Percentiles rank a stretch among this genome's conserved stretches.
phyloP scores from a whole-genome alignment of 2,797 vertebrate species.

The Craterocephalus amniculus region DNA sequence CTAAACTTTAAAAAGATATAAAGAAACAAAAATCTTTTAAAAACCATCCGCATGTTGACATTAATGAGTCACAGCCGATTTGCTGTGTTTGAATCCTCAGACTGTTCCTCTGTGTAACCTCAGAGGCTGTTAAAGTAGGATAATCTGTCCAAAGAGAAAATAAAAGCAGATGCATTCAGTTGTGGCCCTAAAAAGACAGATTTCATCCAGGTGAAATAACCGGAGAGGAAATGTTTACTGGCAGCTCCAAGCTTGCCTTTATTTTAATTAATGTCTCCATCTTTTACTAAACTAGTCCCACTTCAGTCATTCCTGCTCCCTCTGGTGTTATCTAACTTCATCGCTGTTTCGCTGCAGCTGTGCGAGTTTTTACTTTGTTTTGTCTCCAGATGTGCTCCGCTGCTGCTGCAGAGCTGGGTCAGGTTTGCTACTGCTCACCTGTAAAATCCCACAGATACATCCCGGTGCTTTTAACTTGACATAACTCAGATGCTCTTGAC shows the following conservation, averaged over 20 bases:
- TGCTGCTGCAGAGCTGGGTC: background rate
- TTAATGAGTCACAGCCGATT: background rate
- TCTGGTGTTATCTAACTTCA: background rate
- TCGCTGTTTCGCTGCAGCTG: background rate
- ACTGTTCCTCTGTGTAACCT: constrained; percentile 1
- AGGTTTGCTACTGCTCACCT: background rate
- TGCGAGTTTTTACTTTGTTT: background rate
- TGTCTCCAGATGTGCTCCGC: background rate
- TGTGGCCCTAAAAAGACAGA: constrained; percentile 1
- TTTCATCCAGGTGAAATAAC: background rate
- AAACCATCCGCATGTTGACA: background rate
- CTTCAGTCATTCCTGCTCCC: background rate
- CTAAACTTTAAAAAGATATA: background rate
- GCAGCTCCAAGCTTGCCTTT: background rate
- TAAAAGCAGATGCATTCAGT: constrained; percentile 13
- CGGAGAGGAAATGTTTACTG: background rate
- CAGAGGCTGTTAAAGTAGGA: constrained; percentile 18
- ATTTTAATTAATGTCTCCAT: no score
- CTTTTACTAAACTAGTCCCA: background rate
- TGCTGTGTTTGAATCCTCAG: background rate
- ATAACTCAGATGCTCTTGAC: constrained; percentile 55
- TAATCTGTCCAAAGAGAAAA: constrained; percentile 30
- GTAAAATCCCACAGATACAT: background rate
- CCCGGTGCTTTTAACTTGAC: constrained; percentile 7
- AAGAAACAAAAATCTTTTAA: background rate